Percentiles rank a stretch among this genome's conserved stretches.
Evolutionary conservation across 2,888 invertebrate species (phyloP).

Genomic region (Lymantria dispar): DNA sequence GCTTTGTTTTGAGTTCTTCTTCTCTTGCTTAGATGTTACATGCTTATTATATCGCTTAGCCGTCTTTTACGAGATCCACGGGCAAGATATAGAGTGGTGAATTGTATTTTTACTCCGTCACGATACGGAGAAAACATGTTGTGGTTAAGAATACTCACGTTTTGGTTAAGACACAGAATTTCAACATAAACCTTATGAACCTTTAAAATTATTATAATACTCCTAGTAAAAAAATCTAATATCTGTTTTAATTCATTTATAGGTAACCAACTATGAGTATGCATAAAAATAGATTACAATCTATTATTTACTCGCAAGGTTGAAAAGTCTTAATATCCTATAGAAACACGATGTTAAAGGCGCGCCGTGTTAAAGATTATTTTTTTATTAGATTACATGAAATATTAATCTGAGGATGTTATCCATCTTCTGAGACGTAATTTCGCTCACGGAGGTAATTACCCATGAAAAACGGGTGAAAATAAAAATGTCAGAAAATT

Average conservation of each 20-base stretch:
- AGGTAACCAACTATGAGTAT: background rate
- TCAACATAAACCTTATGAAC: no score
- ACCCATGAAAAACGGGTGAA: constrained; percentile 23
- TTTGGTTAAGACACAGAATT: no score
- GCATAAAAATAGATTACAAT: background rate
- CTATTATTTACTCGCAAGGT: background rate
- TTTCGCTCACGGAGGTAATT: constrained; percentile 25
- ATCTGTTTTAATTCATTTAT: no score
- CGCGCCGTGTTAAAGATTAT: constrained; percentile 1
- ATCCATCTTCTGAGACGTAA: constrained; percentile 35
- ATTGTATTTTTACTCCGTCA: no score
- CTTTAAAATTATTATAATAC: no score
- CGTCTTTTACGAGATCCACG: no score
- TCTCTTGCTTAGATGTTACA: no score
- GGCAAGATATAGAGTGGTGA: no score
- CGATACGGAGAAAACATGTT: no score
- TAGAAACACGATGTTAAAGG: background rate
- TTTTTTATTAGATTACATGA: constrained; percentile 28
- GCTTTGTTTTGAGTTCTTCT: no score
- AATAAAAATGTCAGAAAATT: constrained; percentile 19
- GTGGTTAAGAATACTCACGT: no score
- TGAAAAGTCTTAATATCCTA: background rate
- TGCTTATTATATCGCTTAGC: no score
- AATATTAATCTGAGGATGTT: constrained; percentile 29
- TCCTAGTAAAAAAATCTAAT: background rate